phyloP scores from a whole-genome alignment of 2,113 vertebrate species.

The Crocuta crocuta region DNA sequence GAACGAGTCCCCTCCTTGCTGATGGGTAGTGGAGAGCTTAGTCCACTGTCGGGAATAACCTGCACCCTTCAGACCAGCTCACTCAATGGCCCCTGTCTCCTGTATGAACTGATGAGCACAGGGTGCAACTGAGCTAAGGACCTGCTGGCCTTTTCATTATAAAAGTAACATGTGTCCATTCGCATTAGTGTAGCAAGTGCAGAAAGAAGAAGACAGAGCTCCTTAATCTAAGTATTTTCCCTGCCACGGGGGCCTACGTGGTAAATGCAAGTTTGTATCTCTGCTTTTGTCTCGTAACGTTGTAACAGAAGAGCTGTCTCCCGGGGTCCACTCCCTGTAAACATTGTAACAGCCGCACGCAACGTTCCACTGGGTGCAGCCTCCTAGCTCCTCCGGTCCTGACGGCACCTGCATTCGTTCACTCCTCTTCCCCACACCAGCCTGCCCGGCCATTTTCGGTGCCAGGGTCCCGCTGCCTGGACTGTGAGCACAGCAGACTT shows the following conservation, averaged over 20 bases:
- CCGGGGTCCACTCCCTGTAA: background rate
- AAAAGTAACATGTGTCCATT: background rate
- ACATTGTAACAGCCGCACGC: background rate
- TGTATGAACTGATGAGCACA: background rate
- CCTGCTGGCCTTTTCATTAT: background rate
- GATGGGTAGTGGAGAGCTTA: background rate
- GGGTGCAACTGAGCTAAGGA: background rate
- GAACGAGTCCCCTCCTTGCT: too few relatives aligned
- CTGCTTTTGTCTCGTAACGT: background rate
- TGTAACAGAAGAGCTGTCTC: background rate
- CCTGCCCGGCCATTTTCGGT: background rate
- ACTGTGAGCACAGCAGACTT: background rate
- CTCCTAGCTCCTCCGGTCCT: background rate
- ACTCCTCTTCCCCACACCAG: background rate
- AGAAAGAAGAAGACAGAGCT: too few relatives aligned
- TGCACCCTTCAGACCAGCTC: background rate
- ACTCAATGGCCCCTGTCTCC: background rate
- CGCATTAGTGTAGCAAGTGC: background rate
- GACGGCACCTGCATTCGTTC: background rate
- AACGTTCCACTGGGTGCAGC: background rate
- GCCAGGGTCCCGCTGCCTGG: too few relatives aligned
- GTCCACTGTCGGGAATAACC: background rate
- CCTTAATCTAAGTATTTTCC: background rate
- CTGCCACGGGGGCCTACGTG: background rate
- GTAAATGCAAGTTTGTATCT: background rate